Evolutionary conservation across 2,113 vertebrate genomes (phyloP), one percentile per base, ranked within the genome.

Genomic region (Cairina moschata): DNA sequence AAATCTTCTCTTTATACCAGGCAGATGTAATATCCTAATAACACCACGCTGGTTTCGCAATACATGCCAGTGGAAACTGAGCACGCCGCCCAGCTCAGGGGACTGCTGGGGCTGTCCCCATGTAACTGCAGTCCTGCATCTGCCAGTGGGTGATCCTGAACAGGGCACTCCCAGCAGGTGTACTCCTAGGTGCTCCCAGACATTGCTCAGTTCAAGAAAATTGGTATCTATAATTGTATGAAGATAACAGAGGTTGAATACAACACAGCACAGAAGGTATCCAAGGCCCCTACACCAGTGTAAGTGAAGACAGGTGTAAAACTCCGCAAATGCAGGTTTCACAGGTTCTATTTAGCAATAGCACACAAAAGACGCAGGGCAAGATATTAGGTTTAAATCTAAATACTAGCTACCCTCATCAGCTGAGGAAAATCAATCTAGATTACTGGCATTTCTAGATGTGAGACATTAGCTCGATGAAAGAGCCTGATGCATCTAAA

Each of bases 401-500:
- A 84, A 85, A 77, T 40, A 66, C 20, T 66, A 79, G 69, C 54
- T 66, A 69, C 79, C 59, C 46, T 77, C 82, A 90, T 80, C 50
- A 91, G 88, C 86, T 32, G 40, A 67, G 60, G 56, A 73, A 92
- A 90, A 88, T 88, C 80, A 83, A 88, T 74, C 72, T 81, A 86
- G 68, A 88, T 86, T 76, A 88, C 59, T 73, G 46, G 73, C 83
- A 62, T 88, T 90, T 92, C 90, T 90, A 90, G 88, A 83, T 5
- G 22, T 1, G 11, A 91, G 91, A 75, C 87, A 94, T 84, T 48
- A 56, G 56, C 77, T 86, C 77, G 72, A 7, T 56, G 34, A 55
- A 90, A 92, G 92, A 79, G 73, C 79, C 88, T 90, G 83, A 77
- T 86, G 94, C 88, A 94, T 88, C 92, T 90, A 68, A 94, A 84